These are phyloP conservation scores for Andrena praecox DNA, from an alignment of 2,888 invertebrate genomes.

Conservation along the genomic window DNA sequence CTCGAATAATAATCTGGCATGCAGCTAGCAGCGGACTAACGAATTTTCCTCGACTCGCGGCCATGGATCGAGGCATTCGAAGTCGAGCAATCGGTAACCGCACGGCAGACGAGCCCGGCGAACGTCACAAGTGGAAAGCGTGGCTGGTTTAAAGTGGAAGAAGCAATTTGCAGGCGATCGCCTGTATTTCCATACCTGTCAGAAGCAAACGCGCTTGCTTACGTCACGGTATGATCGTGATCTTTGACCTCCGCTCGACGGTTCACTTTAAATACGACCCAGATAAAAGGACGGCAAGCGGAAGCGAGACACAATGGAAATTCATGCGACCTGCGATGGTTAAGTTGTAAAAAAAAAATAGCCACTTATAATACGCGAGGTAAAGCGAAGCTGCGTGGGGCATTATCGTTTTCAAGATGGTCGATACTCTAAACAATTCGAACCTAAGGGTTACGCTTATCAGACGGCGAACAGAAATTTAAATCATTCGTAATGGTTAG, in stretches of 20 bases:
- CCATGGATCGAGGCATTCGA: conserved; percentile 34
- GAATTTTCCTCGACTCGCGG: not conserved
- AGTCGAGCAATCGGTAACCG: conserved; percentile 43
- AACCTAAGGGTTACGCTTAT: too few relatives aligned
- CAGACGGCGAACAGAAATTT: too few relatives aligned
- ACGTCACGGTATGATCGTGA: conserved; percentile 60
- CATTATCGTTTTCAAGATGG: conserved; percentile 16
- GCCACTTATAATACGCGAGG: conserved; percentile 41
- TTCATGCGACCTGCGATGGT: conserved; percentile 32
- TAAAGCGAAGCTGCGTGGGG: not conserved
- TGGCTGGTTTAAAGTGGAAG: conserved; percentile 67
- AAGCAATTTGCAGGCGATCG: conserved; percentile 70
- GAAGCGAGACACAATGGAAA: conserved; percentile 34
- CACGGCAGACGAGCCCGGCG: conserved; percentile 24
- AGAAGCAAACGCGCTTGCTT: conserved; percentile 58
- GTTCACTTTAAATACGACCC: conserved; percentile 49
- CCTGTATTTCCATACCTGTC: conserved; percentile 69
- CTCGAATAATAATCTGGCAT: not conserved
- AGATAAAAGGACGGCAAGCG: conserved; percentile 18
- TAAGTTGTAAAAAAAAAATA: conserved; percentile 44
- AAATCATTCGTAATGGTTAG: too few relatives aligned
- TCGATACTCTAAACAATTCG: not conserved
- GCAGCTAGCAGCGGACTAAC: not conserved
- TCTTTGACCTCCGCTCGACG: conserved; percentile 54
- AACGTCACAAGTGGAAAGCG: conserved; percentile 40